Base-by-base conservation (phyloP, 2,797 vertebrate species). In the Thunnus albacares region DNA sequence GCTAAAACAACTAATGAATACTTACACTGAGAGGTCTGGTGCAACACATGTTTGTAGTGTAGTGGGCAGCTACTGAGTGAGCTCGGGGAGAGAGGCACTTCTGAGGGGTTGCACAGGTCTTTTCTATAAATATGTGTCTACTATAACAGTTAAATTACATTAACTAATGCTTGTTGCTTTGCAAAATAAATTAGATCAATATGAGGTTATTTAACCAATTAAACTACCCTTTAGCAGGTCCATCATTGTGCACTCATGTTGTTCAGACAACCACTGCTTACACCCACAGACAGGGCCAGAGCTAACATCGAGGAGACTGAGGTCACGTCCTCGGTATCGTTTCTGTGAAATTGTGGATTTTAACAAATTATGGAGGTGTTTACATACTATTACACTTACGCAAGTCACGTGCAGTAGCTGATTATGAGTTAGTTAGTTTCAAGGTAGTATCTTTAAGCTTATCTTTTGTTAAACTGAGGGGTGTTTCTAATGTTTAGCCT, bases 1-100 rank as follows among this genome's bases (percentile, higher is more conserved):
- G 94, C 92, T 63, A 91, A 88, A 91, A 88, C 80, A 91, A 86
- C 91, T 94, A 95, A 95, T 95, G 93, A 95, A 93, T 82, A 88
- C 89, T 90, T 92, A 87, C 75, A 76, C 79, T 52, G 81, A 93
- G 88, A 87, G 86, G 88, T 92, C 88, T 93, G 89, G 89, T 90
- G 88, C 81, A 91, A 90, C 93, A 93, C 89, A 90, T 93, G 93
- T 91, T 92, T 86, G 87, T 71, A 86, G 91, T 85, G 88, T 73
- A 86, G 91, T 85, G 88, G 85, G 82, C 87, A 89, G 90, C 92
- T 91, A 90, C 92, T 84, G 91, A 91, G 81, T 83, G 80, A 84
- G 83, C 51, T 71, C 43, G 13, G 59, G 64, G 75, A 79, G 80
- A 76, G 79, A 77, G 62, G 70, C 65, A 74, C 79, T 57, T 82